Percentiles rank a stretch among this genome's conserved stretches.
Conservation (phyloP, 2,113 vertebrate genomes). For the Odobenus rosmarus region DNA sequence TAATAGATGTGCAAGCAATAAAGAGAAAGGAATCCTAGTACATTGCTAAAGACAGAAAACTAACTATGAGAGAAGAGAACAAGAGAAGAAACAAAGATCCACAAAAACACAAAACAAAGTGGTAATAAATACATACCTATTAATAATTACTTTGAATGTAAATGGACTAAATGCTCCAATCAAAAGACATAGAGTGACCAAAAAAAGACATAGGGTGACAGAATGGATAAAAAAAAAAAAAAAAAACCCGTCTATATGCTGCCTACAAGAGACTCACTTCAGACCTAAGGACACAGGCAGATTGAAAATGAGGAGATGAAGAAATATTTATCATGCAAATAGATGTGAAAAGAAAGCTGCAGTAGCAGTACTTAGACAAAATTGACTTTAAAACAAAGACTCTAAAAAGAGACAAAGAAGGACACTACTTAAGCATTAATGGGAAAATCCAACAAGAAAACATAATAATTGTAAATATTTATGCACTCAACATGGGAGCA, state of each 20-base stretch:
- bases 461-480: background rate
- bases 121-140: background rate
- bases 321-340: background rate
- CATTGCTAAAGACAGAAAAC: background rate
- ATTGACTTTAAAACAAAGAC: background rate
- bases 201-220: background rate
- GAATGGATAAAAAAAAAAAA: background rate
- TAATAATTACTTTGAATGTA: background rate
- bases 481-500: background rate
- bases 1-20: background rate
- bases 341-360: background rate
- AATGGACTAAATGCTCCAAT: background rate
- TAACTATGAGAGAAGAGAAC: background rate
- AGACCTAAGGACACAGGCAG: background rate
- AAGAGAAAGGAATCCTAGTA: background rate
- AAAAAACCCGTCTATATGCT: background rate
- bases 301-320: background rate
- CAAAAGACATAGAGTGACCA: background rate
- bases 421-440: background rate
- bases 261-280: background rate
- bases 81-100: background rate
- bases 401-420: background rate
- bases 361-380: background rate
- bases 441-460: background rate
- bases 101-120: background rate